Percentiles rank a stretch among this genome's conserved stretches.
Evolutionary conservation across 2,113 vertebrate genomes (phyloP).

Genomic region (Athene noctua): DNA sequence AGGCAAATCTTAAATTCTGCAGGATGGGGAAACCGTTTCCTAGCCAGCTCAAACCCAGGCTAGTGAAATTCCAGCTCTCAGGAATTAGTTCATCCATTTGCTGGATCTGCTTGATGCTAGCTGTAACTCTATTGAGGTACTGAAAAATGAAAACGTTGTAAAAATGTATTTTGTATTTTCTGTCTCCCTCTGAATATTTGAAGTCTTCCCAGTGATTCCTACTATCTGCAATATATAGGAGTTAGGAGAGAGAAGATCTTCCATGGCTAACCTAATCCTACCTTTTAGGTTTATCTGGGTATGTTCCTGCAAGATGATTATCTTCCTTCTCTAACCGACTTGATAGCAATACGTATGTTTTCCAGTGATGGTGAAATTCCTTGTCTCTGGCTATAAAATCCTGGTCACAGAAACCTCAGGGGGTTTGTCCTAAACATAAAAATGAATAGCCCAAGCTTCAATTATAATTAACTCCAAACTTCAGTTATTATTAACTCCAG

Average conservation of each 20-base stretch:
- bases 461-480: constrained; percentile 58
- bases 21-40: background rate
- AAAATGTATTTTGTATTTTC: background rate
- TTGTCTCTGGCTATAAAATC: constrained; percentile 26
- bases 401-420: constrained; percentile 35
- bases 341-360: constrained; percentile 20
- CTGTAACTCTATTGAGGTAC: background rate
- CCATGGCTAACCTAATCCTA: background rate
- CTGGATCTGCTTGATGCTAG: background rate
- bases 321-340: constrained; percentile 3
- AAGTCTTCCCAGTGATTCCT: background rate
- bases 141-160: background rate
- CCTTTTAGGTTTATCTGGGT: background rate
- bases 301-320: background rate
- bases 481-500: constrained; percentile 53
- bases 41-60: background rate
- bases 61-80: background rate
- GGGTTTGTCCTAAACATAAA: constrained; percentile 27
- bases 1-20: background rate
- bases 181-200: background rate
- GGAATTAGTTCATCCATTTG: background rate
- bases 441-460: constrained; percentile 3
- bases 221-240: background rate
- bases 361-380: constrained; percentile 23
- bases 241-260: background rate